Evolutionary conservation across 1,140 invertebrate genomes (phyloP).

Genomic region (Galleria mellonella): DNA sequence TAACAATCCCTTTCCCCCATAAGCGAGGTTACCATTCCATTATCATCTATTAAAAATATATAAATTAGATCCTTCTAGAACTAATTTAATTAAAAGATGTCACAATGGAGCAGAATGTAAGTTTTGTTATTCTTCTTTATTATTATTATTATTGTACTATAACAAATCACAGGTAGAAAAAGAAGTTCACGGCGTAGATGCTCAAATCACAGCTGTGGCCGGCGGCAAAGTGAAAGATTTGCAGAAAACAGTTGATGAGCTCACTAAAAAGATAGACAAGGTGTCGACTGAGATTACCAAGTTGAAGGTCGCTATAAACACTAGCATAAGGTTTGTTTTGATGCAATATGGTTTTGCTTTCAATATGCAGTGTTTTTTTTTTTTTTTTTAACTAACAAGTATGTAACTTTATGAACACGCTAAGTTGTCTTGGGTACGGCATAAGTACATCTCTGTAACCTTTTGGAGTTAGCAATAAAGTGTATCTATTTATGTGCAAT

Average conservation of each 20-base stretch:
- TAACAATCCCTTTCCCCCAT: too few relatives aligned
- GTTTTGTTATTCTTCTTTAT: too few relatives aligned
- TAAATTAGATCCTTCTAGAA: not conserved
- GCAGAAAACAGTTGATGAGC: constrained; percentile 81
- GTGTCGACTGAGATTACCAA: constrained; percentile 83
- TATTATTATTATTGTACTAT: too few relatives aligned
- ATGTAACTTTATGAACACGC: too few relatives aligned
- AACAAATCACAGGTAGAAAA: constrained; percentile 73
- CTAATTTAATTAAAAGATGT: too few relatives aligned
- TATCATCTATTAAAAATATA: constrained; percentile 23
- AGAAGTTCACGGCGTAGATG: constrained; percentile 84
- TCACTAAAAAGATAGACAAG: constrained; percentile 82
- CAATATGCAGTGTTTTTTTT: not conserved
- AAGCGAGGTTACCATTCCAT: too few relatives aligned
- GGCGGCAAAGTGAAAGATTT: constrained; percentile 81
- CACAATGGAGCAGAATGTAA: too few relatives aligned
- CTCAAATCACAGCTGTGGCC: constrained; percentile 60
- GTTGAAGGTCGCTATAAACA: constrained; percentile 88
- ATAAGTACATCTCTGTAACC: too few relatives aligned
- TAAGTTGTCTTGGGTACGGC: too few relatives aligned
- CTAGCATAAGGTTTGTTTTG: constrained; percentile 80
- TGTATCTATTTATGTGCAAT: too few relatives aligned
- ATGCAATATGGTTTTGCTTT: not conserved
- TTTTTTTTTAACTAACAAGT: too few relatives aligned
- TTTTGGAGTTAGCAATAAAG: too few relatives aligned